phyloP scores from a whole-genome alignment of 2,797 vertebrate species.

The Masticophis lateralis region DNA sequence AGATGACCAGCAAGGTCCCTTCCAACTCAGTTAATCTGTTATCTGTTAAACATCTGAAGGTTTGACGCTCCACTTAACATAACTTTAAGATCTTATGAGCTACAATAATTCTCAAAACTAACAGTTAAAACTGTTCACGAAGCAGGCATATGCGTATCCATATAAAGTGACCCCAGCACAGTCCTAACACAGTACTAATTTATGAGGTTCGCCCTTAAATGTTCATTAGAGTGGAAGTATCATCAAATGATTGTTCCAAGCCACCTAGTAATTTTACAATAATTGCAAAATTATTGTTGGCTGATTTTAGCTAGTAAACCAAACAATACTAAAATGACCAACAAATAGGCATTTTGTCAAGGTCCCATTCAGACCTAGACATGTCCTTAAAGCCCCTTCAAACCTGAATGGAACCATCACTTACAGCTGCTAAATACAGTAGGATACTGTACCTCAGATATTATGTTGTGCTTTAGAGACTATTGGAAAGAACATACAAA shows the following conservation, averaged over 20 bases:
- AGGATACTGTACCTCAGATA: background rate
- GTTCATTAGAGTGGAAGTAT: background rate
- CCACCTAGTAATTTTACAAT: background rate
- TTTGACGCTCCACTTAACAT: background rate
- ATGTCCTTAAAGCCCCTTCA: background rate
- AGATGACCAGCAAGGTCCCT: no score
- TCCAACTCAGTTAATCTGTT: no score
- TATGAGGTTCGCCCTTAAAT: background rate
- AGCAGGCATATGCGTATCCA: background rate
- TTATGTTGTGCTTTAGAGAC: background rate
- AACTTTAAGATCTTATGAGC: background rate
- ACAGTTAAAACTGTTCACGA: background rate
- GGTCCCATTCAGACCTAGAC: background rate
- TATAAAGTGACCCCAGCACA: background rate
- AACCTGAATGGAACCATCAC: background rate
- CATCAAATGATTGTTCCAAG: background rate
- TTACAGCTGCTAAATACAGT: background rate
- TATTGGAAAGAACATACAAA: background rate
- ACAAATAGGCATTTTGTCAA: background rate
- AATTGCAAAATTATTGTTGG: background rate
- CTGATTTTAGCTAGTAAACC: background rate
- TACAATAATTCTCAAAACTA: background rate
- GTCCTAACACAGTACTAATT: background rate
- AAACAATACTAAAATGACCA: background rate
- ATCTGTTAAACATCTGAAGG: background rate